Conservation (phyloP, 2,797 vertebrate species). For the Chiloscyllium punctatum region DNA sequence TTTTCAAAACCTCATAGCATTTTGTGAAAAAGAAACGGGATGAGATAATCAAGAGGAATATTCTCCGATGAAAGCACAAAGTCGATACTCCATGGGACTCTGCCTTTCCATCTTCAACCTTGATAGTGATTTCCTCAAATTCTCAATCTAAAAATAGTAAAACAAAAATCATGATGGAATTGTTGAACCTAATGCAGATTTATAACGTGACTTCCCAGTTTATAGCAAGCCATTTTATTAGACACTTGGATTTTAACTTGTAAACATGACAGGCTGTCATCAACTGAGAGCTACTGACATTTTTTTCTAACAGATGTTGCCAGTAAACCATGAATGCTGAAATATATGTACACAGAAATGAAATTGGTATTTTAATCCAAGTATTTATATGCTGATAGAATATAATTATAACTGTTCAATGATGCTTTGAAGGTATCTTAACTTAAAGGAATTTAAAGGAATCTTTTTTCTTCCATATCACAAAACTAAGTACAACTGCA, state of each 20-base stretch:
- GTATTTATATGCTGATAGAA: neutral
- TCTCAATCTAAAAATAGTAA: neutral
- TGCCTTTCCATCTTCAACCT: neutral
- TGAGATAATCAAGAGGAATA: neutral
- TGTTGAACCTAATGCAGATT: neutral
- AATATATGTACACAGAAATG: too few relatives aligned
- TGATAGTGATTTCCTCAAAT: neutral
- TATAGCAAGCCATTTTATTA: neutral
- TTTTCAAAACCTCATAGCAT: neutral
- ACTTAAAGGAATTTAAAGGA: neutral
- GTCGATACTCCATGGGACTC: neutral
- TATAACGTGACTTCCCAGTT: neutral
- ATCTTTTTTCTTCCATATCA: neutral
- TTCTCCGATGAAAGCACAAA: constrained; percentile 18
- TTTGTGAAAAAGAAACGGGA: neutral
- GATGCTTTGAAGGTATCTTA: too few relatives aligned
- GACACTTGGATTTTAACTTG: neutral
- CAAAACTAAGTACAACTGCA: neutral
- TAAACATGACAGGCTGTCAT: neutral
- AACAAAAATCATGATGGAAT: neutral
- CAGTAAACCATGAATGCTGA: neutral
- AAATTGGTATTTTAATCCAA: neutral
- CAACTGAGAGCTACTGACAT: neutral
- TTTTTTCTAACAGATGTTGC: neutral
- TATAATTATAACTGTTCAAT: neutral